Evolutionary conservation across 1,140 invertebrate species (phyloP), one percentile per base, ranked within the genome.

Genomic region (Armadillidium nasatum): DNA sequence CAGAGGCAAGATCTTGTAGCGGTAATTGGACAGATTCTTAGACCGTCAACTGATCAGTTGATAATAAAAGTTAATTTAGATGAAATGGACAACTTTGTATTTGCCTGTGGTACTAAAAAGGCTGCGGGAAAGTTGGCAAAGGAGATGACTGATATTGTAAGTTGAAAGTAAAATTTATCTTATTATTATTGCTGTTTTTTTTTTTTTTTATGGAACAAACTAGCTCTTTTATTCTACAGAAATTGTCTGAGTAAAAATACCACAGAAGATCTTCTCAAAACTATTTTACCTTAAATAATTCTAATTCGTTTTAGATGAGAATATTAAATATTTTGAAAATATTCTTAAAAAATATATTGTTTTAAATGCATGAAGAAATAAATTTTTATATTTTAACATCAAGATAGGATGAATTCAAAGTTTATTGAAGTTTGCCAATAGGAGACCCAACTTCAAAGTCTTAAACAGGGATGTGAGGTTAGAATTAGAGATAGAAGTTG

Each of bases 1-100:
- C 83, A 91, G 88, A 88, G 97, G 46, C 98, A 99, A 88, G 97
- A 99, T 85, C 86, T 99, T 70, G 91, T 99, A 7, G 93, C 93
- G 46, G 89, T 96, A 10, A 85, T 97, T 2, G 87, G 93, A 0
- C 91, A 94, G 70, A 84, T 96, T n/a, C 90, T 97, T 81, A 87
- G 92, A 74, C 95, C 95, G 0, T 83, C 85, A 0, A 89, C 90
- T 72, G 97, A 99, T 86, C 94, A 96, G 84, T 88, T 96, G 66
- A 89, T 91, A 45, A 87, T 94, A 74, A 91, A 91, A 83, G 90
- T 98, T 50, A 92, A 94, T 81, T 88, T 99, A 82, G 93, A 95
- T 80, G 93, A 97, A 81, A 93, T 95, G 90, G 97, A 97, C 82
- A 90, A 89, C 75, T 98, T 97, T 87, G 94, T 99, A 3, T 90